Conservation (phyloP, 2,797 vertebrate species). For the Meda fulgida region DNA sequence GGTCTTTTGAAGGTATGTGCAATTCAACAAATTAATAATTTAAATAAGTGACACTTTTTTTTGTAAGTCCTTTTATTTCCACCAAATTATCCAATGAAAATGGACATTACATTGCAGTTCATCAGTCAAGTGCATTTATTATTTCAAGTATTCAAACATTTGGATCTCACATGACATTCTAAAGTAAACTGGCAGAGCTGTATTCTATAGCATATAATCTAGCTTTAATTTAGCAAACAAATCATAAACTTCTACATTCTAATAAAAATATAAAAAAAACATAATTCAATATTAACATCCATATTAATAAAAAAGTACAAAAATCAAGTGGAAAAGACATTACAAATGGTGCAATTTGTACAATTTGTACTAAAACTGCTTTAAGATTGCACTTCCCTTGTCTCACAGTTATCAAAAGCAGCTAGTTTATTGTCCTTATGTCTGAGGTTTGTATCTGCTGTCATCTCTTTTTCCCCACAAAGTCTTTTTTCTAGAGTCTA, state of each 20-base stretch:
- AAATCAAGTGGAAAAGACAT: slow-evolving; percentile 65
- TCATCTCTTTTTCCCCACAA: slow-evolving; percentile 27
- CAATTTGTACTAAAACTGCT: slow-evolving; percentile 56
- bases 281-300: slow-evolving; percentile 57
- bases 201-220: slow-evolving; percentile 55
- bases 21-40: neutral
- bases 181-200: slow-evolving; percentile 36
- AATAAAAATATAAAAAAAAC: slow-evolving; percentile 61
- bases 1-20: slow-evolving; percentile 10
- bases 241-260: slow-evolving; percentile 53
- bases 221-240: slow-evolving; percentile 47
- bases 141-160: slow-evolving; percentile 67
- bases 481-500: slow-evolving; percentile 47
- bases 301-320: slow-evolving; percentile 71
- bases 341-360: slow-evolving; percentile 66
- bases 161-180: slow-evolving; percentile 47
- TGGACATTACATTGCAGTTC: slow-evolving; percentile 51
- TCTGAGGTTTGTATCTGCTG: slow-evolving; percentile 15
- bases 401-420: slow-evolving; percentile 61
- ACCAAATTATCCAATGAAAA: slow-evolving; percentile 63
- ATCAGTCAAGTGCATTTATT: slow-evolving; percentile 61
- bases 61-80: slow-evolving; percentile 63
- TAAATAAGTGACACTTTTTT: neutral
- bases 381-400: slow-evolving; percentile 63
- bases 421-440: slow-evolving; percentile 45